Percentiles rank a stretch among this genome's conserved stretches.
Conservation (phyloP, 2,888 invertebrate species). For the Dicroscelio sp. region DNA sequence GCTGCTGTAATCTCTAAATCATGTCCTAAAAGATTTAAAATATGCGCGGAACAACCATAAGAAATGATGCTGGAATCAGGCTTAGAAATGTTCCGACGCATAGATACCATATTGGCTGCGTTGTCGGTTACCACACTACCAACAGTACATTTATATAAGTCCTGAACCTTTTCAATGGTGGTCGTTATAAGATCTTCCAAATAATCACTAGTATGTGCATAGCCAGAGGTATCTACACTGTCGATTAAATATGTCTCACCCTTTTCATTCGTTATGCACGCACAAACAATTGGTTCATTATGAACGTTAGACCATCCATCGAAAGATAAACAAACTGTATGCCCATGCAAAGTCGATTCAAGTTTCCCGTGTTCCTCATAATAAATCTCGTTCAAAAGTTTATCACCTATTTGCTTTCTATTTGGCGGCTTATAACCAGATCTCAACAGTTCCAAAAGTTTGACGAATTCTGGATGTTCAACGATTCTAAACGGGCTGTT, state of each 20-base stretch:
- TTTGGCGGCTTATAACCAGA: conserved; percentile 52
- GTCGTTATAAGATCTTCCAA: conserved; percentile 1
- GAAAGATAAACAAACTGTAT: conserved; percentile 37
- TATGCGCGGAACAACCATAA: conserved; percentile 55
- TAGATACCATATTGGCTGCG: conserved; percentile 26
- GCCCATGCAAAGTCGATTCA: neutral
- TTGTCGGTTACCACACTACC: conserved; percentile 55
- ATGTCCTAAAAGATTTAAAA: conserved; percentile 42
- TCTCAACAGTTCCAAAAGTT: conserved; percentile 40
- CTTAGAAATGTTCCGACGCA: conserved; percentile 3
- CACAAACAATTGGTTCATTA: conserved; percentile 44
- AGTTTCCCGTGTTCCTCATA: conserved; percentile 45
- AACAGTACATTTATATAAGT: neutral
- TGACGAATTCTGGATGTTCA: conserved; percentile 35
- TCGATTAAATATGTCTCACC: conserved; percentile 47
- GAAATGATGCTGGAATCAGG: neutral
- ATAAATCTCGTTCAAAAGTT: conserved; percentile 14
- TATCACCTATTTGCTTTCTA: conserved; percentile 21
- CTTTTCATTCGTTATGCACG: conserved; percentile 34
- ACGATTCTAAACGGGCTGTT: conserved; percentile 26
- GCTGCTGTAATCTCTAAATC: conserved; percentile 39
- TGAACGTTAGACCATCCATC: conserved; percentile 57
- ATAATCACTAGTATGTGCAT: conserved; percentile 36
- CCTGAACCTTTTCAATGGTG: conserved; percentile 13
- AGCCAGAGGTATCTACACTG: conserved; percentile 42